These are phyloP conservation scores for Tenthredo distinguenda DNA, from an alignment of 2,888 invertebrate genomes.

Conservation along the genomic window DNA sequence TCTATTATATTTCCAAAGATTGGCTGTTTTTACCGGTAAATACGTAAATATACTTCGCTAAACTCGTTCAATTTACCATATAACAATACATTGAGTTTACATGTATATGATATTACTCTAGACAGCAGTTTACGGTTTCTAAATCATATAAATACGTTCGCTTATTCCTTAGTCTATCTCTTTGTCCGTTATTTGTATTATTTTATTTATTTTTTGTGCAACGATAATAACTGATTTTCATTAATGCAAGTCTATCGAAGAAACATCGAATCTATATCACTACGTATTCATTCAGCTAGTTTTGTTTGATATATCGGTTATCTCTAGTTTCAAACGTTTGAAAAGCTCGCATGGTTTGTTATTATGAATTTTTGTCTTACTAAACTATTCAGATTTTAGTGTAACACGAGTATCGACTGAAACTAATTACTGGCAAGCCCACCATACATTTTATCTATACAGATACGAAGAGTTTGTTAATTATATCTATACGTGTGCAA, in stretches of 20 bases:
- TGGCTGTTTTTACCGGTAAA: background rate
- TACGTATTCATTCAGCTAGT: background rate
- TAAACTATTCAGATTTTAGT: background rate
- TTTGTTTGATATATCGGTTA: too few relatives aligned
- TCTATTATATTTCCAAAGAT: background rate
- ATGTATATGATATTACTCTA: background rate
- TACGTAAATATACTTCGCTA: background rate
- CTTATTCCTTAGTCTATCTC: constrained; percentile 60
- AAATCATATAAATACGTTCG: background rate
- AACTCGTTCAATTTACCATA: background rate
- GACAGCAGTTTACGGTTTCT: background rate
- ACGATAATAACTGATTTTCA: background rate
- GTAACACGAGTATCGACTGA: constrained; percentile 41
- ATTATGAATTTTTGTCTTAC: background rate
- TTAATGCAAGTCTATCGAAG: background rate
- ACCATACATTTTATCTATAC: constrained; percentile 58
- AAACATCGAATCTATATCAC: background rate
- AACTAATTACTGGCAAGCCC: constrained; percentile 70
- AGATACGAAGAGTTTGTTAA: constrained; percentile 26
- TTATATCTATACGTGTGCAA: constrained; percentile 52
- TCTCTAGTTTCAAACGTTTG: background rate
- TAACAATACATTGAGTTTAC: background rate
- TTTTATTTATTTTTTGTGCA: background rate
- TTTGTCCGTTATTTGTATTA: constrained; percentile 40
- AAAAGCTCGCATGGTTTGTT: background rate